A percentile compares a stretch with the other conserved stretches of the same genome.
Evolutionary conservation across 1,140 invertebrate species (phyloP).

Genomic region (Drosophila azteca): DNA sequence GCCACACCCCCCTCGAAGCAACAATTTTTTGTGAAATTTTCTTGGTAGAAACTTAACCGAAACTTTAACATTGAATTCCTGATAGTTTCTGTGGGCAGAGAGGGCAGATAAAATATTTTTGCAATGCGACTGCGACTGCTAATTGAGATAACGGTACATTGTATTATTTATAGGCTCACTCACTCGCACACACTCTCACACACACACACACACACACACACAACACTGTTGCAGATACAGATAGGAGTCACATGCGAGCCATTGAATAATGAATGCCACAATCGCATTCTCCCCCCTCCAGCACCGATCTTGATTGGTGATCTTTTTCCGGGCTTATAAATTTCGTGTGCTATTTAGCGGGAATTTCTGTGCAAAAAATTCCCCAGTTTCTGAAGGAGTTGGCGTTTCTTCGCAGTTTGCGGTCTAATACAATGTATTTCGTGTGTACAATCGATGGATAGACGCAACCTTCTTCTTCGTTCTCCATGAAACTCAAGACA

Average conservation of each 20-base stretch:
- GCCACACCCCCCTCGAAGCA: not conserved
- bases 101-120: slow-evolving; percentile 58
- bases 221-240: not conserved
- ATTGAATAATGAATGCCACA: slow-evolving; percentile 17
- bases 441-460: too few species aligned
- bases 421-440: too few species aligned
- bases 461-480: too few species aligned
- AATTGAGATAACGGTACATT: slow-evolving; percentile 44
- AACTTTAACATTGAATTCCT: slow-evolving; percentile 49
- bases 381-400: not conserved
- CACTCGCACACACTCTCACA: slow-evolving; percentile 7
- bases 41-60: not conserved
- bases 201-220: not conserved
- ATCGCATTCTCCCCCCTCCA: too few species aligned
- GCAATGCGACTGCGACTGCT: slow-evolving; percentile 50
- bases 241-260: slow-evolving; percentile 37
- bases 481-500: too few species aligned
- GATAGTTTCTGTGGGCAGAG: slow-evolving; percentile 45
- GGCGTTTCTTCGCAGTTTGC: too few species aligned
- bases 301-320: slow-evolving; percentile 32
- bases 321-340: slow-evolving; percentile 50
- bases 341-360: slow-evolving; percentile 5
- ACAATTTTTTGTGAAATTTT: not conserved
- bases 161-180: slow-evolving; percentile 52
- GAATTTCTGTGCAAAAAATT: slow-evolving; percentile 10